Percentiles rank a stretch among this genome's conserved stretches.
These are phyloP conservation scores for Drosophila quinaria DNA, from an alignment of 2,888 invertebrate species.

Conservation along the genomic window DNA sequence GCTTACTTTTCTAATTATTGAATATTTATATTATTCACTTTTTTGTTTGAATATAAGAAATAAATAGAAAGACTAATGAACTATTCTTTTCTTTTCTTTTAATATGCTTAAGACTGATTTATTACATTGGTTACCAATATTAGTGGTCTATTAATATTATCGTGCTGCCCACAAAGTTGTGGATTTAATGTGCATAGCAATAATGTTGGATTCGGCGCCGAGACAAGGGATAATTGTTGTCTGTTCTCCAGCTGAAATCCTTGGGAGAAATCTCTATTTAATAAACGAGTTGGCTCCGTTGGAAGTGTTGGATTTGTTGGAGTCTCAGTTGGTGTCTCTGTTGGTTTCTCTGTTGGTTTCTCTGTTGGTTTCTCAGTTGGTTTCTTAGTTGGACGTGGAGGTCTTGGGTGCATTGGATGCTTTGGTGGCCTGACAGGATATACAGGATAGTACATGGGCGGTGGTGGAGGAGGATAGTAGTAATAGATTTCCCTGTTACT, in stretches of 20 bases:
- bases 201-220: slow-evolving; percentile 11
- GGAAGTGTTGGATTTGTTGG: background rate
- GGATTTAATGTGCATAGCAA: slow-evolving; percentile 19
- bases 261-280: background rate
- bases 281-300: background rate
- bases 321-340: background rate
- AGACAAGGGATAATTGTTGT: background rate
- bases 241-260: background rate
- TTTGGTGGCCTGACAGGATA: slow-evolving; percentile 9
- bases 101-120: too few relatives aligned
- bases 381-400: background rate
- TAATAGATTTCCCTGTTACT: background rate
- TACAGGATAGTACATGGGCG: background rate
- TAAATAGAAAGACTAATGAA: too few relatives aligned
- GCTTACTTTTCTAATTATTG: too few relatives aligned
- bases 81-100: too few relatives aligned
- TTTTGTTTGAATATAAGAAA: too few relatives aligned
- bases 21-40: background rate
- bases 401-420: slow-evolving; percentile 1
- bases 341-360: slow-evolving; percentile 2
- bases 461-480: slow-evolving; percentile 1
- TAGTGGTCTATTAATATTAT: background rate
- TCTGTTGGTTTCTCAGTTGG: too few relatives aligned
- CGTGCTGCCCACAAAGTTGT: slow-evolving; percentile 7
- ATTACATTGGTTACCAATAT: too few relatives aligned